These are phyloP conservation scores for Seladonia tumulorum DNA, from an alignment of 2,888 invertebrate genomes.

Conservation along the genomic window DNA sequence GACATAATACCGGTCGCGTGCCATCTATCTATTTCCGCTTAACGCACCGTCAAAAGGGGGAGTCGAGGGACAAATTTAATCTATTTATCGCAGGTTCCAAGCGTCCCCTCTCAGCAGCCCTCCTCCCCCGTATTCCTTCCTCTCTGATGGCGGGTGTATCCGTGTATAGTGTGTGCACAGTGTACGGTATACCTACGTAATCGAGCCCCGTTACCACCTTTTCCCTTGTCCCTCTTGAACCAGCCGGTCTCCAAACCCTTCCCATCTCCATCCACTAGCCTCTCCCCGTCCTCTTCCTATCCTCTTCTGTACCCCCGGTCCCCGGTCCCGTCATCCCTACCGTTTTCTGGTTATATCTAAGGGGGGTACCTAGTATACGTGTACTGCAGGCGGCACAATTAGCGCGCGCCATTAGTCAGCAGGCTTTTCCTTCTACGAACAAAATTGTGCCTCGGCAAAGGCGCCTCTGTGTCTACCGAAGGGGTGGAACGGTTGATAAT, in stretches of 20 bases:
- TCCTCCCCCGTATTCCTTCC: slow-evolving; percentile 17
- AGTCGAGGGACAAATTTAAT: slow-evolving; percentile 77
- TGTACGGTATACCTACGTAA: slow-evolving; percentile 6
- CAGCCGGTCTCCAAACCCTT: slow-evolving; percentile 5
- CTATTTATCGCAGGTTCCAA: slow-evolving; percentile 76
- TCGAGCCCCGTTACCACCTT: slow-evolving; percentile 34
- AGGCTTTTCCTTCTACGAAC: slow-evolving; percentile 70
- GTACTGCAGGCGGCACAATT: slow-evolving; percentile 76
- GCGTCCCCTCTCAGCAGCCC: slow-evolving; percentile 32
- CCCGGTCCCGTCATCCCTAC: slow-evolving; percentile 8
- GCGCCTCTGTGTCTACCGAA: slow-evolving; percentile 69
- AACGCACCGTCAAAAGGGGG: slow-evolving; percentile 73
- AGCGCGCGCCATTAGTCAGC: slow-evolving; percentile 82
- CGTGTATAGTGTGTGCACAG: slow-evolving; percentile 7
- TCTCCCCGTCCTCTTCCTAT: not conserved
- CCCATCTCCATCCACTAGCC: not conserved
- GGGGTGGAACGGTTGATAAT: slow-evolving; percentile 64
- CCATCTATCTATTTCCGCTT: slow-evolving; percentile 80
- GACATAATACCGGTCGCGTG: slow-evolving; percentile 76
- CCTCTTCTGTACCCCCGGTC: not conserved
- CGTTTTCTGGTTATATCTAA: slow-evolving; percentile 47
- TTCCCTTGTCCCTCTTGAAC: slow-evolving; percentile 7
- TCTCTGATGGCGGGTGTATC: not conserved
- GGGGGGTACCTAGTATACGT: slow-evolving; percentile 47
- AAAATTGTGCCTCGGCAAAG: slow-evolving; percentile 69